Conservation (phyloP, 2,113 vertebrate genomes). For the Dicaeum eximium region DNA sequence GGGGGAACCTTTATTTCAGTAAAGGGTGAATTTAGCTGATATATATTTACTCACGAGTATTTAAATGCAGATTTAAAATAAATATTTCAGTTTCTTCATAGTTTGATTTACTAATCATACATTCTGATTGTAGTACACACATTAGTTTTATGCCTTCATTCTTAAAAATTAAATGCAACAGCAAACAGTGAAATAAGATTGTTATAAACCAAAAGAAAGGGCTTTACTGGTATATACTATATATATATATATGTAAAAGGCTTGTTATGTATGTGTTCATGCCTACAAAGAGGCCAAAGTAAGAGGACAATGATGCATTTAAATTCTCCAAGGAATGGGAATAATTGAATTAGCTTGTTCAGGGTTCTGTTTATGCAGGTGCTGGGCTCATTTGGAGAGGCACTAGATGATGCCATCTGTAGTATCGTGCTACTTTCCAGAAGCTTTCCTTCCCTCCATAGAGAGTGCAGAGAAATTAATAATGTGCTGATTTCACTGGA, state of each 20-base stretch:
- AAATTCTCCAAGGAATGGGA: neutral
- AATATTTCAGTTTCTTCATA: neutral
- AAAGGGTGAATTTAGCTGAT: neutral
- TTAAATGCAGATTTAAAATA: neutral
- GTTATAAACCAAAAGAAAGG: neutral
- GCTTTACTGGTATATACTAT: neutral
- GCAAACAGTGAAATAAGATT: neutral
- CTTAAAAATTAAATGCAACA: neutral
- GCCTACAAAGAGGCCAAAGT: neutral
- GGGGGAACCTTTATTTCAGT: neutral
- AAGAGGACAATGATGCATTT: neutral
- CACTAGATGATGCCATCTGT: neutral
- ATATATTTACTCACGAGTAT: neutral
- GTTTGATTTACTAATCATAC: neutral
- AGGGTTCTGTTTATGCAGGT: neutral
- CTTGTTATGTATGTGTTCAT: neutral
- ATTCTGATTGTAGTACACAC: neutral
- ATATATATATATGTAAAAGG: neutral
- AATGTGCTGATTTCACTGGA: neutral
- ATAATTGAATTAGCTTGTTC: neutral
- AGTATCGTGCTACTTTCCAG: neutral
- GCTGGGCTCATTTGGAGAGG: neutral
- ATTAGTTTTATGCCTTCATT: rapidly evolving
- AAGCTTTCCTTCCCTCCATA: neutral
- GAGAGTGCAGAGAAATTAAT: neutral